phyloP scores from a whole-genome alignment of 2,113 vertebrate genomes.

The Ptilonorhynchus violaceus region DNA sequence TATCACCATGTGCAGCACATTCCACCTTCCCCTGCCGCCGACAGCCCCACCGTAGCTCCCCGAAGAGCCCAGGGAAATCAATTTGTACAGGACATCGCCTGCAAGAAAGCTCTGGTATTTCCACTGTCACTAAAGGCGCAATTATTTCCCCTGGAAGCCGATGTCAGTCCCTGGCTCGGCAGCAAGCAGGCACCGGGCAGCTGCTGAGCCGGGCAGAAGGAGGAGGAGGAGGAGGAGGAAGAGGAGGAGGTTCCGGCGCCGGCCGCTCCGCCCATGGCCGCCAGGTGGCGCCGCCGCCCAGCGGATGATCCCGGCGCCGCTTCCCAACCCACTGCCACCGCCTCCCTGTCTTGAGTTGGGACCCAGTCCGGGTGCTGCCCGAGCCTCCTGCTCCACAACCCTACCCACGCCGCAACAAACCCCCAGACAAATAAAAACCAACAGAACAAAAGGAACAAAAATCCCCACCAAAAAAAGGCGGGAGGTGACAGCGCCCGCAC shows the following conservation, averaged over 20 bases:
- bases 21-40: background rate
- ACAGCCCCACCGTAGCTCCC: rapidly evolving
- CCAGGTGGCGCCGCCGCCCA: slow-evolving; percentile 19
- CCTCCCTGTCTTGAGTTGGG: rapidly evolving
- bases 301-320: background rate
- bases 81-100: rapidly evolving
- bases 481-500: no score
- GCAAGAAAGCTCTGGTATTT: background rate
- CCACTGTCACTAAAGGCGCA: background rate
- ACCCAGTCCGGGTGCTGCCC: rapidly evolving
- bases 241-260: rapidly evolving
- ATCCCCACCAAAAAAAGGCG: background rate
- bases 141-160: background rate
- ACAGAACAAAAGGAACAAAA: background rate
- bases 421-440: background rate
- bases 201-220: no score
- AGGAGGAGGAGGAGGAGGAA: rapidly evolving
- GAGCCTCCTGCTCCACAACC: background rate
- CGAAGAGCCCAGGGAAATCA: rapidly evolving
- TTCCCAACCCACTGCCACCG: background rate
- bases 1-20: rapidly evolving
- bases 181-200: background rate
- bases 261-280: background rate
- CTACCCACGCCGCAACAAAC: background rate
- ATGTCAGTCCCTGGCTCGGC: background rate